Percentiles rank a stretch among this genome's conserved stretches.
phyloP scores from a whole-genome alignment of 2,113 vertebrate species.

The Donacobius atricapilla region DNA sequence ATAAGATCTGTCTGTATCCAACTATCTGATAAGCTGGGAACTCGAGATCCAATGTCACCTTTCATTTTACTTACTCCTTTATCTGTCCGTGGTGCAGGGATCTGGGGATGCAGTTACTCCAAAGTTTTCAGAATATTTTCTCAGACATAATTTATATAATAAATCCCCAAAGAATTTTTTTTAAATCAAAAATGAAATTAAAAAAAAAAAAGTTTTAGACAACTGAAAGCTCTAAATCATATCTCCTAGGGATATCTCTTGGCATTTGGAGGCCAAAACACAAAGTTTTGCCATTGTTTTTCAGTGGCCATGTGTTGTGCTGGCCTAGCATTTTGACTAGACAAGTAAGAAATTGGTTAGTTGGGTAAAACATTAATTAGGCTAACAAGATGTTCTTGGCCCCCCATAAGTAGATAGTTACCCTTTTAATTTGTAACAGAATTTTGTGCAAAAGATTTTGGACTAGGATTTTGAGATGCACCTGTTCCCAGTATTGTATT shows the following conservation, averaged over 20 bases:
- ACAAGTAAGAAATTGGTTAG: not conserved
- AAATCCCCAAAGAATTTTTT: not conserved
- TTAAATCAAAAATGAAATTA: not conserved
- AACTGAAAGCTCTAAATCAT: not conserved
- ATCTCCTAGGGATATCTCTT: not conserved
- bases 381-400: not conserved
- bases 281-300: not conserved
- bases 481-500: not conserved
- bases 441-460: not conserved
- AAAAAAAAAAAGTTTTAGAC: not conserved
- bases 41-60: not conserved
- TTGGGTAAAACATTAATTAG: not conserved
- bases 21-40: not conserved
- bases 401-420: rapidly evolving
- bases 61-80: not conserved
- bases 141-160: not conserved
- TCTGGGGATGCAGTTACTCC: not conserved
- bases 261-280: not conserved
- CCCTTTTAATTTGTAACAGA: not conserved
- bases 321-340: not conserved
- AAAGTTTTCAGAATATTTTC: not conserved
- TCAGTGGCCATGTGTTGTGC: not conserved
- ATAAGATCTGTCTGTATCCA: not conserved
- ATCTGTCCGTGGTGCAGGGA: not conserved
- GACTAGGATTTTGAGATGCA: not conserved